Base-by-base conservation (phyloP, 2,797 vertebrate genomes). In the Ispidina picta region DNA sequence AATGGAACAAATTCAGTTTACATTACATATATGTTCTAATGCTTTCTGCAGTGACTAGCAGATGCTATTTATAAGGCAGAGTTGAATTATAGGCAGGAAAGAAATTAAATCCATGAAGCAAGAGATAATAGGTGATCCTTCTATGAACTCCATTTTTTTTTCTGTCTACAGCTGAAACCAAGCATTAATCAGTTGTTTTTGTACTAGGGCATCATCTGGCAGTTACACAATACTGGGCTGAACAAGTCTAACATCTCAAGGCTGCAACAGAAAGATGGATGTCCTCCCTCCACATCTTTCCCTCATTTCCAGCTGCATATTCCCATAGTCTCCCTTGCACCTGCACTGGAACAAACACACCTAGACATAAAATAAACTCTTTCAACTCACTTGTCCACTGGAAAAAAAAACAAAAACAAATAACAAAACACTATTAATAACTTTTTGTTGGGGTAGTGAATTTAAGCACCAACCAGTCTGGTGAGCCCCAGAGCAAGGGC, bases 131-230 rank as follows among this genome's bases (percentile, higher is more conserved):
- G 7, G 29, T 56, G 39, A 76, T 66, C 15, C 8, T 81, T 78
- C 43, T 68, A 54, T n/a, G 26, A 78, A 31, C 58, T 51, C 11
- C 7, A 78, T 3, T 5, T 21, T 72, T 72, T 88, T 90, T 85
- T 88, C 46, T 83, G 31, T 68, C 52, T 87, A 75, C 69, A 83
- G 65, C 35, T 87, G 63, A 87, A 85, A 85, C n/a, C 41, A 65
- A 85, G 63, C 18, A 82, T 84, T 88, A 88, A 54, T 83, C 69
- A 82, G 39, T 82, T 84, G 72, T 76, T 93, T 95, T 82, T 84
- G 17, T 88, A 55, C 16, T 51, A 76, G 26, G 33, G 15, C 28
- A 75, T 69, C 29, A 14, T 28, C 44, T 3, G 1, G 31, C 46
- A 73, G 20, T 84, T 93, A 35, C 35, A n/a, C n/a, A 91, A 70